A percentile compares a stretch with the other conserved stretches of the same genome.
phyloP scores from a whole-genome alignment of 1,140 invertebrate genomes.

The Drosophila micromelanica region DNA sequence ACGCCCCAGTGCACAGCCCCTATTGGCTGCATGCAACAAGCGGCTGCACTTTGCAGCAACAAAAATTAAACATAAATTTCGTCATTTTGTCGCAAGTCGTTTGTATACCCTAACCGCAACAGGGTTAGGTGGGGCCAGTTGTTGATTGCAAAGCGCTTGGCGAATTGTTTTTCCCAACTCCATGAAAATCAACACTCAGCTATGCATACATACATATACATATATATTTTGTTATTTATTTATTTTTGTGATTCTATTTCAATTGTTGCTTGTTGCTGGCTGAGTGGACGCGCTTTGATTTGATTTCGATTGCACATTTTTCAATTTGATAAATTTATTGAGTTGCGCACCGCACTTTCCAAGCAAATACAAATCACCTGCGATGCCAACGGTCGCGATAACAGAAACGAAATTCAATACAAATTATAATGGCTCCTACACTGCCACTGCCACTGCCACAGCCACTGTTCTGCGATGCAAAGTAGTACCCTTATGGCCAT shows the following conservation, averaged over 20 bases:
- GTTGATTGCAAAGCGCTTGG: conserved; percentile 71
- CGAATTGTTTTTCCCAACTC: conserved; percentile 70
- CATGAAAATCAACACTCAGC: conserved; percentile 64
- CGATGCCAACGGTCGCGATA: conserved; percentile 53
- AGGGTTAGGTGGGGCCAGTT: conserved; percentile 47
- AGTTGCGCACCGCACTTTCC: conserved; percentile 32
- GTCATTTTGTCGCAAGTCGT: conserved; percentile 80
- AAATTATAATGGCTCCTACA: conserved; percentile 57
- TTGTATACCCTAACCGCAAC: conserved; percentile 50
- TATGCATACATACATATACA: neutral
- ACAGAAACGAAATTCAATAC: conserved; percentile 67
- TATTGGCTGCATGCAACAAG: conserved; percentile 11
- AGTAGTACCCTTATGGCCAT: conserved; percentile 49
- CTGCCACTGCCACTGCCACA: conserved; percentile 30
- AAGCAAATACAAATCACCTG: conserved; percentile 61
- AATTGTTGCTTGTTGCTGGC: conserved; percentile 5
- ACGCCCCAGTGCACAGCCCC: conserved; percentile 35
- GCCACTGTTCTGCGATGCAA: conserved; percentile 17
- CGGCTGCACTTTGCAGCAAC: conserved; percentile 68
- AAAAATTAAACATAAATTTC: conserved; percentile 77
- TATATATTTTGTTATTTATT: conserved; percentile 35
- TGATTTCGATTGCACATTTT: conserved; percentile 76
- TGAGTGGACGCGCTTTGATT: conserved; percentile 55
- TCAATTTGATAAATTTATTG: conserved; percentile 81
- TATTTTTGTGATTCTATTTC: conserved; percentile 21